Conservation (phyloP, 2,797 vertebrate genomes). For the Sus cebifrons region DNA sequence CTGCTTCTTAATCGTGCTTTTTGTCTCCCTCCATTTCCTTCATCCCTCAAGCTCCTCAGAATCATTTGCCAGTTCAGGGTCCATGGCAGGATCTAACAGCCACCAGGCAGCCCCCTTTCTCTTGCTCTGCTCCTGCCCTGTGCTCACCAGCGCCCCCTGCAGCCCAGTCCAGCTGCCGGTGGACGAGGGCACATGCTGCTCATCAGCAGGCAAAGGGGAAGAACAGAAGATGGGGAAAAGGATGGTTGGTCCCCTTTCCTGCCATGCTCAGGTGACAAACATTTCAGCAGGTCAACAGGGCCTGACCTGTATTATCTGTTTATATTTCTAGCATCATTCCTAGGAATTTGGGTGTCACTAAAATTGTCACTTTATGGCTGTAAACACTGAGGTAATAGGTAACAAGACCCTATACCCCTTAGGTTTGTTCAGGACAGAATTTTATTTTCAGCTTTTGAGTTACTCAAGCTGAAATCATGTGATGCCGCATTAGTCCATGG, state of each 20-base stretch:
- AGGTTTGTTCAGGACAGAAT: background rate
- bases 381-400: background rate
- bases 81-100: too few species aligned
- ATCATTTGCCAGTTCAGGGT: background rate
- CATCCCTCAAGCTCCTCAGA: background rate
- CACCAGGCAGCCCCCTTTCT: too few species aligned
- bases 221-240: background rate
- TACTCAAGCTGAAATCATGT: background rate
- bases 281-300: background rate
- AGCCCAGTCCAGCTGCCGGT: background rate
- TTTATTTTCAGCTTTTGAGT: slow-evolving; percentile 43
- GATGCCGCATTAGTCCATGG: background rate
- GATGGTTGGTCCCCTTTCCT: background rate
- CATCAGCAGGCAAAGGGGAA: background rate
- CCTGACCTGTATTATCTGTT: background rate
- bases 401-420: background rate
- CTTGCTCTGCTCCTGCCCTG: background rate
- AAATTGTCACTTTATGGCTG: background rate
- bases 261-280: background rate
- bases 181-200: background rate
- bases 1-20: background rate
- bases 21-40: background rate
- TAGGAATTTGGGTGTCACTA: background rate
- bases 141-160: background rate
- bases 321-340: background rate